Conservation (phyloP, 1,140 invertebrate species). For the Neuroterus valhalla region DNA sequence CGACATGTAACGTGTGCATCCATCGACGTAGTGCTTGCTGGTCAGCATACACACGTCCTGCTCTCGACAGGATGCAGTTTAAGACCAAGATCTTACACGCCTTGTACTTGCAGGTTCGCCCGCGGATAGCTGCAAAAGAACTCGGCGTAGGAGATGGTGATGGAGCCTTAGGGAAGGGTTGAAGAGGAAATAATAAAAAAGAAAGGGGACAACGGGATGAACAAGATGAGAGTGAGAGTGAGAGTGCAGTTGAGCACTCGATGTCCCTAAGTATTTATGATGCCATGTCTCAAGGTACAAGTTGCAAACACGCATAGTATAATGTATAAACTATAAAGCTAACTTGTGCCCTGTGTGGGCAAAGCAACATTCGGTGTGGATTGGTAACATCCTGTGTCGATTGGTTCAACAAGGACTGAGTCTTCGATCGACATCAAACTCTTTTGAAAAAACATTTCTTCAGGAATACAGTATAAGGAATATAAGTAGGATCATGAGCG, state of each 20-base stretch:
- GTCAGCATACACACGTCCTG: conserved; percentile 23
- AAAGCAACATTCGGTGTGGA: conserved; percentile 9
- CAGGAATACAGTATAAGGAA: too few species aligned
- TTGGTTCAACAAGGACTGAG: too few species aligned
- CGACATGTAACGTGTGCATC: conserved; percentile 44
- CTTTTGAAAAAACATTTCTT: too few species aligned
- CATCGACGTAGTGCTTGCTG: conserved; percentile 43
- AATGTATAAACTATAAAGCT: conserved; percentile 42
- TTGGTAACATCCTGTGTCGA: conserved; percentile 3
- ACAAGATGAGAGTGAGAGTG: conserved; percentile 41
- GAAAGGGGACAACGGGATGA: conserved; percentile 2
- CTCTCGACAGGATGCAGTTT: conserved; percentile 53
- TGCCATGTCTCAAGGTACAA: conserved; percentile 38
- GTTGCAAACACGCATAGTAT: conserved; percentile 43
- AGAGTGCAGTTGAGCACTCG: conserved; percentile 45
- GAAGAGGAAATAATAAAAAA: too few species aligned
- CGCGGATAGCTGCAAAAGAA: conserved; percentile 46
- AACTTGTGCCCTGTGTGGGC: conserved; percentile 22
- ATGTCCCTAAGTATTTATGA: conserved; percentile 52
- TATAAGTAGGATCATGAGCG: too few species aligned
- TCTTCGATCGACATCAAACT: too few species aligned
- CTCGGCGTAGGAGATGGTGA: too few species aligned
- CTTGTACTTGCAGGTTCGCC: conserved; percentile 47
- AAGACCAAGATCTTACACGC: conserved; percentile 52
- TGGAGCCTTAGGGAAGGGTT: conserved; percentile 44